Evolutionary conservation across 1,140 invertebrate genomes (phyloP).

Genomic region (Drosophila trapezifrons): DNA sequence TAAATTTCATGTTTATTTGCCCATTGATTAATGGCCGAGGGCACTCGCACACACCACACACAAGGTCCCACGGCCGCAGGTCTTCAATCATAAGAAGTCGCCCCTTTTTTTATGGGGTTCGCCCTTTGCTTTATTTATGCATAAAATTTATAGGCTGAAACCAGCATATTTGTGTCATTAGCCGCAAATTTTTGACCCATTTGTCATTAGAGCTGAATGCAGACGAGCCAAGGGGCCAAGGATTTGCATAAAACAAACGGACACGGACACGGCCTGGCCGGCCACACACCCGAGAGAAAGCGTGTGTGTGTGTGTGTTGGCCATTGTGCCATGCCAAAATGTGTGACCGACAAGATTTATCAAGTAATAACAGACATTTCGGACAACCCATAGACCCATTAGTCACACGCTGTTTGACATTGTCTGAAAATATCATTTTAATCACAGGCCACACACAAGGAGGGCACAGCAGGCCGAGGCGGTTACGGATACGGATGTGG

Average conservation of each 20-base stretch:
- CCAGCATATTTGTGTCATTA: conserved; percentile 80
- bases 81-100: conserved; percentile 72
- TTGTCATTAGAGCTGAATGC: conserved; percentile 76
- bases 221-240: conserved; percentile 31
- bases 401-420: conserved; percentile 81
- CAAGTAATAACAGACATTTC: conserved; percentile 82
- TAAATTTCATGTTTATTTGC: conserved; percentile 76
- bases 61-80: conserved; percentile 48
- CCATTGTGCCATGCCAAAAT: conserved; percentile 61
- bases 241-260: conserved; percentile 79
- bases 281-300: conserved; percentile 5
- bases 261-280: conserved; percentile 25
- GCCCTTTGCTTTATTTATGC: conserved; percentile 67
- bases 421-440: conserved; percentile 81
- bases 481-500: conserved; percentile 1
- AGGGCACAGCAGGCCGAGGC: background rate
- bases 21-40: conserved; percentile 68
- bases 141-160: conserved; percentile 75
- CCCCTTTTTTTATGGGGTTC: conserved; percentile 8
- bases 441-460: conserved; percentile 62
- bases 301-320: conserved; percentile 19
- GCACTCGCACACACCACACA: background rate
- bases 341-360: conserved; percentile 82
- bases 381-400: conserved; percentile 82
- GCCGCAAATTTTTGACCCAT: conserved; percentile 81